Percentiles rank a stretch among this genome's conserved stretches.
These are phyloP conservation scores for Aphelenchoides fujianensis DNA, from an alignment of 1,140 invertebrate species.

Conservation along the genomic window DNA sequence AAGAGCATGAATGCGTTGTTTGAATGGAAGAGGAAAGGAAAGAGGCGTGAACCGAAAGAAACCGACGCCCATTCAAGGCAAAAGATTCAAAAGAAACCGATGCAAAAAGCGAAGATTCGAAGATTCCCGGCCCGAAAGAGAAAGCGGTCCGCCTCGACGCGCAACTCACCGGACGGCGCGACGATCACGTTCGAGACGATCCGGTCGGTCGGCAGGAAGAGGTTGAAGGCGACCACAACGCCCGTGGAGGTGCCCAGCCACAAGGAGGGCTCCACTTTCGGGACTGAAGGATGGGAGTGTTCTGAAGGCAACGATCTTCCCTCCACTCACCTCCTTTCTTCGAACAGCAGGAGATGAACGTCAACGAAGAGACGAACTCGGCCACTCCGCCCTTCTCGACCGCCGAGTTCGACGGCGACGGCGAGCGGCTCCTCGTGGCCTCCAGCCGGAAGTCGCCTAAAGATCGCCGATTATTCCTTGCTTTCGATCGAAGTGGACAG, in stretches of 20 bases:
- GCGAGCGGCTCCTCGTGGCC: not conserved
- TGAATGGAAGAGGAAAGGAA: conserved; percentile 17
- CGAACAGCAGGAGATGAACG: conserved; percentile 47
- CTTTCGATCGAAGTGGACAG: not conserved
- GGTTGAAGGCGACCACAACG: conserved; percentile 49
- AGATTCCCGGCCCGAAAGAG: conserved; percentile 14
- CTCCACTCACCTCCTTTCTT: conserved; percentile 49
- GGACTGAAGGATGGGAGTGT: conserved; percentile 33
- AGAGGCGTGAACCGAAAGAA: conserved; percentile 12
- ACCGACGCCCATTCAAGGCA: not conserved
- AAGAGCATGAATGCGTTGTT: too few species aligned
- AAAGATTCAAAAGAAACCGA: conserved; percentile 1
- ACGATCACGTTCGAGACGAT: conserved; percentile 49
- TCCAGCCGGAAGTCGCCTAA: conserved; percentile 34
- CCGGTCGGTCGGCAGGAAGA: conserved; percentile 53
- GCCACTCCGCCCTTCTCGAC: conserved; percentile 1
- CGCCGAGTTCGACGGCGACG: conserved; percentile 12
- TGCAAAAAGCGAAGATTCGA: conserved; percentile 30
- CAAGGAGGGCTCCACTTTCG: conserved; percentile 48
- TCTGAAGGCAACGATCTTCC: not conserved
- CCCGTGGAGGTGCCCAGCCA: conserved; percentile 59
- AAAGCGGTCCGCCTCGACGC: not conserved
- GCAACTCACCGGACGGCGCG: conserved; percentile 45
- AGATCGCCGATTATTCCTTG: too few species aligned
- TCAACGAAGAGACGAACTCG: conserved; percentile 50